phyloP scores from a whole-genome alignment of 2,797 vertebrate species.

The Anguilla pacifica region DNA sequence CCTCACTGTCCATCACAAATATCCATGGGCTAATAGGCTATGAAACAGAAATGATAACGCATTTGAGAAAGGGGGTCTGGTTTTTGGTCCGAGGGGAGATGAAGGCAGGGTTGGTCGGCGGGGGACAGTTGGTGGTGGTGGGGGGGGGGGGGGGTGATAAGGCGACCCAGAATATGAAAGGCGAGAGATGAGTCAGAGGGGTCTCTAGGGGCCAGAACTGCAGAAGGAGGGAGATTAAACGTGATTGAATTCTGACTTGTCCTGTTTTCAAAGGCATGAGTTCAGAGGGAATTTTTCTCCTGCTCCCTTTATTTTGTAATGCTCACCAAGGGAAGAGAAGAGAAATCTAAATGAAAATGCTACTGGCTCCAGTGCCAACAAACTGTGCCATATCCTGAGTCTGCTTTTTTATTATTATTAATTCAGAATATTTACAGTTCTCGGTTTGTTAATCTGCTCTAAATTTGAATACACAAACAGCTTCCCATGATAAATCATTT shows the following conservation, averaged over 20 bases:
- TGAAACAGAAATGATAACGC: background rate
- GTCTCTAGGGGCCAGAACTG: slow-evolving; percentile 37
- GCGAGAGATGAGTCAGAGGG: slow-evolving; percentile 38
- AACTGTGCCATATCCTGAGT: background rate
- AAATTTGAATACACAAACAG: background rate
- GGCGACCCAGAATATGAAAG: slow-evolving; percentile 38
- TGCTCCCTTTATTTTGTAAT: background rate
- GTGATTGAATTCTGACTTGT: slow-evolving; percentile 54
- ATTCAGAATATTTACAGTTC: background rate
- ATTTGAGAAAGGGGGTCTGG: background rate
- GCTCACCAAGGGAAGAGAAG: background rate
- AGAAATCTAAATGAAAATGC: background rate
- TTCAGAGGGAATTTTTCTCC: slow-evolving; percentile 37
- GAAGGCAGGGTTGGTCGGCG: slow-evolving; percentile 36
- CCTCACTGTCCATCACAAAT: background rate
- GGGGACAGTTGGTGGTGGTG: background rate
- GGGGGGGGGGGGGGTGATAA: background rate
- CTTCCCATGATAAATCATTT: background rate
- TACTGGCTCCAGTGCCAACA: background rate
- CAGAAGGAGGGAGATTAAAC: slow-evolving; percentile 50
- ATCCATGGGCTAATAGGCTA: background rate
- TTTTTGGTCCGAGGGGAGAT: slow-evolving; percentile 37
- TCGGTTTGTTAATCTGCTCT: no score
- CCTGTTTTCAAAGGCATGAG: slow-evolving; percentile 53
- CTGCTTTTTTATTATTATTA: background rate